A percentile compares a stretch with the other conserved stretches of the same genome.
phyloP scores from a whole-genome alignment of 2,888 invertebrate genomes.

The Chrysotoxum bicinctum region DNA sequence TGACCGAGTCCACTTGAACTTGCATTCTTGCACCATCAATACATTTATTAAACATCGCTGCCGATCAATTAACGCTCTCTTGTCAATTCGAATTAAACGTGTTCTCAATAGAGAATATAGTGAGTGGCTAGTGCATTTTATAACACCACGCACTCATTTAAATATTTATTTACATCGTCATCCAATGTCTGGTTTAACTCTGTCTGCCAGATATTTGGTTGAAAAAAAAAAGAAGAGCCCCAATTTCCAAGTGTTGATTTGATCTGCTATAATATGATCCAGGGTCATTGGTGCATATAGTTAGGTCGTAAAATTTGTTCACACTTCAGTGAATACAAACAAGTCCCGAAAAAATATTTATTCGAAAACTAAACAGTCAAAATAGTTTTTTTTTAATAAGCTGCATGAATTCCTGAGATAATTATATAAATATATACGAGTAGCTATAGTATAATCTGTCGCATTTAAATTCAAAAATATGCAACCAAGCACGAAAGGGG shows the following conservation, averaged over 20 bases:
- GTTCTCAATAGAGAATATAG: constrained; percentile 47
- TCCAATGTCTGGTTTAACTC: constrained; percentile 12
- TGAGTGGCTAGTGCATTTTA: constrained; percentile 39
- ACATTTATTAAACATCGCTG: constrained; percentile 36
- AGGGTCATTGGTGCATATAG: constrained; percentile 54
- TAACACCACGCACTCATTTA: constrained; percentile 46
- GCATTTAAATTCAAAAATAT: constrained; percentile 13
- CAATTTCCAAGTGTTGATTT: not conserved
- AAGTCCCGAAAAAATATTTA: constrained; percentile 35
- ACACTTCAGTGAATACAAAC: constrained; percentile 23
- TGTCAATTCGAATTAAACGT: constrained; percentile 54
- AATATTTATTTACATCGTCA: constrained; percentile 18
- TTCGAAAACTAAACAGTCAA: not conserved
- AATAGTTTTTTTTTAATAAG: not conserved
- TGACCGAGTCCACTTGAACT: constrained; percentile 60
- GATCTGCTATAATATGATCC: constrained; percentile 18
- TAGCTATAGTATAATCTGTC: constrained; percentile 3
- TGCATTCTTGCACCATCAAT: constrained; percentile 50
- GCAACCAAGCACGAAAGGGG: constrained; percentile 22
- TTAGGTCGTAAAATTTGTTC: constrained; percentile 36
- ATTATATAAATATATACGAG: constrained; percentile 26
- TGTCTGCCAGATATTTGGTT: constrained; percentile 19
- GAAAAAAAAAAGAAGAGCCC: not conserved
- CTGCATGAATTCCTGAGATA: constrained; percentile 1
- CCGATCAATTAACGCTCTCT: constrained; percentile 60